A percentile compares a stretch with the other conserved stretches of the same genome.
phyloP scores from a whole-genome alignment of 2,113 vertebrate species.

The Hippocampus barbouri region DNA sequence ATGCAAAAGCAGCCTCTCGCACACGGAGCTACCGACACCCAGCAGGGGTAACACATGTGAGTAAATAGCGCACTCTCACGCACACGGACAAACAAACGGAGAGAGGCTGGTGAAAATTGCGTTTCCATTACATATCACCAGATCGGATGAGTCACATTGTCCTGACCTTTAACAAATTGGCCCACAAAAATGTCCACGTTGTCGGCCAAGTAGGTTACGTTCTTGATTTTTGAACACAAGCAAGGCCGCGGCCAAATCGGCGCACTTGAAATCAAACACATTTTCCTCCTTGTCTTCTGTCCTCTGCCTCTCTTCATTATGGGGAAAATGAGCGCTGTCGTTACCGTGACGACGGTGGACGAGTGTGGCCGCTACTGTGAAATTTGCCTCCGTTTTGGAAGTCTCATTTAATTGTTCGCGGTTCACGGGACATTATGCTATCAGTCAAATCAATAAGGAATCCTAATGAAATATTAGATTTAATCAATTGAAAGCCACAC shows the following conservation, averaged over 20 bases:
- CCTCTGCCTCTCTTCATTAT: slow-evolving; percentile 2
- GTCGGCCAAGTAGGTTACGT: slow-evolving; percentile 38
- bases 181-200: slow-evolving; percentile 51
- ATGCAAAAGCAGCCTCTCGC: slow-evolving; percentile 51
- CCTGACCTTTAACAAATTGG: slow-evolving; percentile 60
- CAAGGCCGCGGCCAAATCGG: slow-evolving; percentile 15
- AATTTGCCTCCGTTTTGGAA: slow-evolving; percentile 15
- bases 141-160: slow-evolving; percentile 60
- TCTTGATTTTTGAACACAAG: slow-evolving; percentile 33
- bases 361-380: slow-evolving; percentile 1
- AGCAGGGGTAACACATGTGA: slow-evolving; percentile 71
- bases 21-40: slow-evolving; percentile 46
- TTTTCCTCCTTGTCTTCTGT: slow-evolving; percentile 2
- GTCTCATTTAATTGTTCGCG: slow-evolving; percentile 11
- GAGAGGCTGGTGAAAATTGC: slow-evolving; percentile 32
- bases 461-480: slow-evolving; percentile 6
- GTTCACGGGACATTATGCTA: not conserved
- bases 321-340: slow-evolving; percentile 1
- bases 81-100: slow-evolving; percentile 8
- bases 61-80: slow-evolving; percentile 37
- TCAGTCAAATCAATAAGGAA: slow-evolving; percentile 5
- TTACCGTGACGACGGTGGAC: slow-evolving; percentile 7
- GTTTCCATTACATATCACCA: slow-evolving; percentile 61
- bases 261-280: slow-evolving; percentile 27
- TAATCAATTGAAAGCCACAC: not conserved